These are phyloP conservation scores for Idaea dimidiata DNA, from an alignment of 2,888 invertebrate species.

Conservation along the genomic window DNA sequence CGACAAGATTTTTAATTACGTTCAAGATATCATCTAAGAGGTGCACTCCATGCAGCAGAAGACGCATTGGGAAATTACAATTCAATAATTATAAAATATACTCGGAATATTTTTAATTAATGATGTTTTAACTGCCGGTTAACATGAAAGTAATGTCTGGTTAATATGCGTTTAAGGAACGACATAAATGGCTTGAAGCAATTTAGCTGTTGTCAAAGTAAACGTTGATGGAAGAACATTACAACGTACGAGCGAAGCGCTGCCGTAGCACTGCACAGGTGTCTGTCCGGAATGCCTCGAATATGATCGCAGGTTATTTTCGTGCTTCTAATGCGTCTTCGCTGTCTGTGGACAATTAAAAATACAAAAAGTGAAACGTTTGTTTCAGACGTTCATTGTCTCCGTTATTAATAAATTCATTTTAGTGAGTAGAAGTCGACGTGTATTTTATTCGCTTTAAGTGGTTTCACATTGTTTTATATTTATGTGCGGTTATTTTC, in stretches of 20 bases:
- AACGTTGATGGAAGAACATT: constrained; percentile 11
- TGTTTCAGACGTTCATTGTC: constrained; percentile 81
- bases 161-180: constrained; percentile 8
- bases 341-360: constrained; percentile 79
- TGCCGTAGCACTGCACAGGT: constrained; percentile 33
- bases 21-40: constrained; percentile 77
- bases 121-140: constrained; percentile 53
- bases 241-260: constrained; percentile 13
- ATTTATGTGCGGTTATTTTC: constrained; percentile 80
- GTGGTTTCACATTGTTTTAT: constrained; percentile 82
- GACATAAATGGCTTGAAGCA: constrained; percentile 3
- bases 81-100: constrained; percentile 69
- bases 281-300: constrained; percentile 48
- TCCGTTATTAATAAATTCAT: constrained; percentile 81
- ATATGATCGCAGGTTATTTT: constrained; percentile 79
- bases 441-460: constrained; percentile 82
- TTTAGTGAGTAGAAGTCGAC: constrained; percentile 78
- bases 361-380: constrained; percentile 79
- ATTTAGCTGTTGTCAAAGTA: neutral
- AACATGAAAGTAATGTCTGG: constrained; percentile 41
- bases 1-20: constrained; percentile 81
- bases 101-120: constrained; percentile 52
- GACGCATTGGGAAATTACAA: constrained; percentile 73
- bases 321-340: constrained; percentile 77
- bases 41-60: constrained; percentile 63